Conservation (phyloP, 2,888 invertebrate species). For the Rhimphoctona megacephalus region DNA sequence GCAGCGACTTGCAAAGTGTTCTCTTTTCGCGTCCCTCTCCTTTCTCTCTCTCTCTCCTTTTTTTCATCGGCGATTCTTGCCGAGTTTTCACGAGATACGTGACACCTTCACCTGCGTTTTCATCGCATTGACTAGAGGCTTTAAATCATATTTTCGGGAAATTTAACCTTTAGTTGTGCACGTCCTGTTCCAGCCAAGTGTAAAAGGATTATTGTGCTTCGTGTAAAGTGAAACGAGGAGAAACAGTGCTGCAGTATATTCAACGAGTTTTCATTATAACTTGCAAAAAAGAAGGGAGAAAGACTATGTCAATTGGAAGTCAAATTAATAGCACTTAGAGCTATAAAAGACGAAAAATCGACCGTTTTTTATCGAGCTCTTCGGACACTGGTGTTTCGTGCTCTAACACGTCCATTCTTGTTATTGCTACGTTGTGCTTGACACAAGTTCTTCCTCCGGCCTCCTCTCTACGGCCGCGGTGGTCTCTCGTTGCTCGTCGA, state of each 20-base stretch:
- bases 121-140: background rate
- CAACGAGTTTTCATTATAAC: background rate
- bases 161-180: background rate
- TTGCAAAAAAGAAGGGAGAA: background rate
- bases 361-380: background rate
- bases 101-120: conserved; percentile 48
- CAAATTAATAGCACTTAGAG: background rate
- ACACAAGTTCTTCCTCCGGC: conserved; percentile 48
- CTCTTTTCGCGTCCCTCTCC: conserved; percentile 51
- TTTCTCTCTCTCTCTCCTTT: conserved; percentile 15
- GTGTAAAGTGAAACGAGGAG: background rate
- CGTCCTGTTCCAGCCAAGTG: conserved; percentile 5
- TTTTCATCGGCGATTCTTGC: background rate
- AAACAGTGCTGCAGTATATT: conserved; percentile 8
- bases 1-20: conserved; percentile 49
- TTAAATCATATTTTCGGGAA: background rate
- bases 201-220: conserved; percentile 31
- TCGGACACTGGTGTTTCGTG: background rate
- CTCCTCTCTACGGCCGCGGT: conserved; percentile 60
- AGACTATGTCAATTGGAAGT: conserved; percentile 1
- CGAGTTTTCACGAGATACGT: conserved; percentile 24
- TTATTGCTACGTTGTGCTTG: conserved; percentile 48
- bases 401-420: conserved; percentile 14
- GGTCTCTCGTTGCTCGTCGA: conserved; percentile 66
- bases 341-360: background rate